Conservation (phyloP, 1,140 invertebrate genomes). For the Drosophila nikananu region DNA sequence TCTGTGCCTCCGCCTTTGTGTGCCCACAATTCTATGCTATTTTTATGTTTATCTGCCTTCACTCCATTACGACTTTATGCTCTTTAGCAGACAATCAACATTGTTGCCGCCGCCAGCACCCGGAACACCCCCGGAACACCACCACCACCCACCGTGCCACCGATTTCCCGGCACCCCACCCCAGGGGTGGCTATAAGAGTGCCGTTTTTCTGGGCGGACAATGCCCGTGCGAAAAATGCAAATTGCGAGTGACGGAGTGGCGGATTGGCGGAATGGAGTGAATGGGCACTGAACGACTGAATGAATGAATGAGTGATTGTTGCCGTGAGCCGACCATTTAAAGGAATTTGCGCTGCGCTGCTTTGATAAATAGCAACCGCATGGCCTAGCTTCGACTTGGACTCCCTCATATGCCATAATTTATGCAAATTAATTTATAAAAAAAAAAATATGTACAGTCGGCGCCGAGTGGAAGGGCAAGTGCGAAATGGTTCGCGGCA, state of each 20-base stretch:
- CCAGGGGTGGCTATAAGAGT: conserved; percentile 11
- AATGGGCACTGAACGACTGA: conserved; percentile 47
- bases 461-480: conserved; percentile 51
- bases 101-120: conserved; percentile 47
- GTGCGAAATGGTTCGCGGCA: conserved; percentile 74
- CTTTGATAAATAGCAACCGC: conserved; percentile 68
- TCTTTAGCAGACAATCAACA: conserved; percentile 83
- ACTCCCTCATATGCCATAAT: conserved; percentile 76
- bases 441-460: conserved; percentile 11
- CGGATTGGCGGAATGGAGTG: conserved; percentile 49
- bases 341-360: conserved; percentile 50
- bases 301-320: conserved; percentile 68
- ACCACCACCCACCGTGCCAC: conserved; percentile 2
- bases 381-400: conserved; percentile 63
- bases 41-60: conserved; percentile 82
- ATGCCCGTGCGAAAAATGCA: conserved; percentile 79
- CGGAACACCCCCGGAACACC: conserved; percentile 1
- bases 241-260: conserved; percentile 60
- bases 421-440: conserved; percentile 83
- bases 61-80: conserved; percentile 83
- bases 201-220: conserved; percentile 45
- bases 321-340: conserved; percentile 52
- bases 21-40: conserved; percentile 78
- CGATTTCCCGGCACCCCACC: background rate
- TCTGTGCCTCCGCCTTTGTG: conserved; percentile 59